phyloP scores from a whole-genome alignment of 2,797 vertebrate genomes.

The Tragelaphus eurycerus region DNA sequence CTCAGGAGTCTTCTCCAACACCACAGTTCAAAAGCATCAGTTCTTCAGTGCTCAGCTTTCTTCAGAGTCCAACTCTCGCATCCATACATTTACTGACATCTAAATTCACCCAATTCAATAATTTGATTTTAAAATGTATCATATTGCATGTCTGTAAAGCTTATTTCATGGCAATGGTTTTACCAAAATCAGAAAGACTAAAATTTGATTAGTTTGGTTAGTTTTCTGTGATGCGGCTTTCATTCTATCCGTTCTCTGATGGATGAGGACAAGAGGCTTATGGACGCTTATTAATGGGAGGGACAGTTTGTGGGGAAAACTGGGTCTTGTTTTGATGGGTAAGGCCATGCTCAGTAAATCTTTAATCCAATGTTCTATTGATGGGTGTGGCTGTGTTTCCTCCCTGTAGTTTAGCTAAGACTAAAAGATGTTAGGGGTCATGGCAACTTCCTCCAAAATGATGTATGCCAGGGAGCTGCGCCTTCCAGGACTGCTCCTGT shows the following conservation, averaged over 20 bases:
- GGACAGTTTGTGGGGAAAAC: background rate
- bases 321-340: background rate
- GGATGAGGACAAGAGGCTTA: background rate
- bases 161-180: background rate
- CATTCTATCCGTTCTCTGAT: background rate
- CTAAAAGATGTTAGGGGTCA: background rate
- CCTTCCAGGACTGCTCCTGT: background rate
- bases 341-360: background rate
- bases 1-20: no score
- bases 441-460: background rate
- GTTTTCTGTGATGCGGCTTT: background rate
- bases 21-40: no score
- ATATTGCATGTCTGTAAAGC: background rate
- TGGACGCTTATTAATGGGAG: background rate
- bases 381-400: background rate
- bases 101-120: background rate
- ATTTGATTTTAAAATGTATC: background rate
- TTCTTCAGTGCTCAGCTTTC: rapidly evolving
- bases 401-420: background rate
- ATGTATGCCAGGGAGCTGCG: rapidly evolving
- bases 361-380: background rate
- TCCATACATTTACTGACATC: background rate
- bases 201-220: background rate
- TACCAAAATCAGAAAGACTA: background rate
- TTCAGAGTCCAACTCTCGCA: no score